Base-by-base conservation (phyloP, 2,888 invertebrate species). In the Halictus quadricinctus region DNA sequence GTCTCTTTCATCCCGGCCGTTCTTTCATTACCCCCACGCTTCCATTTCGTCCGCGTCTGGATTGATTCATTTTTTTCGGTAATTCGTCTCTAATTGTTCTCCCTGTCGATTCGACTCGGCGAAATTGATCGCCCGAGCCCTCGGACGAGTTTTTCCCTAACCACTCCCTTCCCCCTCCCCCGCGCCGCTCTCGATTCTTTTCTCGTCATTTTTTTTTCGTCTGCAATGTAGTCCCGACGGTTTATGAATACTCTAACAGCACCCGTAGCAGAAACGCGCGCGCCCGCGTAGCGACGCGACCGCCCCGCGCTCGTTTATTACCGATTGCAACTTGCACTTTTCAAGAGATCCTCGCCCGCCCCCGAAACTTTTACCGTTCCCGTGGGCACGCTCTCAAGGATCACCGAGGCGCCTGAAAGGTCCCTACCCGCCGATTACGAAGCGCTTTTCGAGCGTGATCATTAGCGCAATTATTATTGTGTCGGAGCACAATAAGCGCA, bases 381-480 rank as follows among this genome's bases (percentile, higher is more conserved):
- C 80, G 75, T 69, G 70, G 72, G 74, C 83, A 74, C 76, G 72
- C 83, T 85, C 76, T 84, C 81, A 86, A 85, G 78, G 88, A 86
- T 81, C 85, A 82, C 88, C 80, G 80, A 86, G 88, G 83, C 84
- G 81, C 76, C 69, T 77, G 86, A 85, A 80, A 79, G 80, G 85
- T 72, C 82, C 66, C 89, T 82, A 73, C 81, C 84, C 84, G 81
- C 86, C 90, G 92, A 92, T 93, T 93, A 93, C 92, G 88, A 89
- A 87, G 93, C 92, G 88, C 90, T 93, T 93, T 93, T 92, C 88
- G 90, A 90, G 90, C 90, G 90, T 90, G 93, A 93, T 93, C 93
- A 93, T 94, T 94, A 94, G 93, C 91, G 93, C 94, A 94, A 94
- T 94, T 94, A 94, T 93, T 92, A 93, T 93, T 91, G 92, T 92